Conservation (phyloP, 1,140 invertebrate genomes). For the Coptotermes formosanus region DNA sequence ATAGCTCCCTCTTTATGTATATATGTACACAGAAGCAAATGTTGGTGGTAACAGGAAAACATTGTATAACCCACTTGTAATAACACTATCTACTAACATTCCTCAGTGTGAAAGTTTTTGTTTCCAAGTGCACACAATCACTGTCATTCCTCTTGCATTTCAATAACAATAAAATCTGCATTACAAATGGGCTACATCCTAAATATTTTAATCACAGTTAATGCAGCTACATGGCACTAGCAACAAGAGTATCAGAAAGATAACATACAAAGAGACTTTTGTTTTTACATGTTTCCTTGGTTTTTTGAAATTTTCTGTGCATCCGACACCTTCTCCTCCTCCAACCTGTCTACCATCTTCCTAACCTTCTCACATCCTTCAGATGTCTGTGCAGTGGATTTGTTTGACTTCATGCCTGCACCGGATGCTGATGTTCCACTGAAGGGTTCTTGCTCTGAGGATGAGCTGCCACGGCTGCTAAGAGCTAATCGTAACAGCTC, state of each 20-base stretch:
- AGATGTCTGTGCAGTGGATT: neutral
- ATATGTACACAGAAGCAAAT: neutral
- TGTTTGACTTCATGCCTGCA: neutral
- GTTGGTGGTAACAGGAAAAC: neutral
- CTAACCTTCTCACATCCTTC: neutral
- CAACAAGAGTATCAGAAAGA: neutral
- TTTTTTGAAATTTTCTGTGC: neutral
- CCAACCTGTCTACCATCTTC: neutral
- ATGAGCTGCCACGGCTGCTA: neutral
- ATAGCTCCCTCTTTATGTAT: neutral
- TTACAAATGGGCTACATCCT: neutral
- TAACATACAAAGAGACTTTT: neutral
- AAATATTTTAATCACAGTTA: neutral
- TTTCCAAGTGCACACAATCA: neutral
- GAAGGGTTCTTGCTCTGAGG: neutral
- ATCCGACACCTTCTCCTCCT: neutral
- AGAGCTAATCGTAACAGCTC: constrained; percentile 58
- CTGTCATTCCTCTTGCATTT: neutral
- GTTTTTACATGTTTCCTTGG: neutral
- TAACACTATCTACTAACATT: neutral
- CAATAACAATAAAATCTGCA: neutral
- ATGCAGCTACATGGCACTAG: neutral
- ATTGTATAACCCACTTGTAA: neutral
- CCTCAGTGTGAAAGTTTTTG: neutral
- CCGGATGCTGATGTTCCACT: neutral